Evolutionary conservation across 64 coral and sea anemone species (phyloP), one percentile per base, ranked within the genome.

Genomic region (Porites australiensis): DNA sequence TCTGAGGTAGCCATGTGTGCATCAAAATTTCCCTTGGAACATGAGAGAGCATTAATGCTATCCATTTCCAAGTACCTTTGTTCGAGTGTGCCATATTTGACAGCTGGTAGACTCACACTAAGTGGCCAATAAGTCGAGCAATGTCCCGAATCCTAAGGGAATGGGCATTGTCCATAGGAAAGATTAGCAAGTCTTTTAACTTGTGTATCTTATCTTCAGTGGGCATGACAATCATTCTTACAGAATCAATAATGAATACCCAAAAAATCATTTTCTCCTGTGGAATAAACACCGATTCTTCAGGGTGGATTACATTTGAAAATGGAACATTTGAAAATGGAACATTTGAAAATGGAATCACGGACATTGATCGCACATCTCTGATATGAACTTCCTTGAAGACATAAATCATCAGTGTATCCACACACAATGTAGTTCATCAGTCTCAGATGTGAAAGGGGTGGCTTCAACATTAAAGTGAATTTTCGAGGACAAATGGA

Each of bases 371-470:
- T 2, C 54, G 72, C 49, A 75, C 80, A 86, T 8, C 62, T 74
- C 23, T 50, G 4, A 14, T 49, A n/a, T 27, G 84, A 74, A 1
- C 68, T 53, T 54, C 84, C 84, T 52, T 88, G 84, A 13, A 88
- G 10, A n/a, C 88, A 88, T 48, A 88, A 77, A 52, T 93, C 84
- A 88, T 88, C 90, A 93, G 64, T 80, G 19, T 93, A 88, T 23
- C 60, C 83, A 72, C 7, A 16, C 18, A 88, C 79, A 44, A 93
- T 88, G 49, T 93, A 60, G 18, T 54, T 64, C 20, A n/a, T 61
- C 5, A 77, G 53, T 1, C 44, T 0, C 8, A 89, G 27, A 37
- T 61, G 57, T 0, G 88, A 3, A 6, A 79, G 64, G 13, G 60
- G 74, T 52, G 75, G 88, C 27, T 89, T 78, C 50, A 79, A 44